Base-by-base conservation (phyloP, 2,888 invertebrate species). In the Cotesia congregata region DNA sequence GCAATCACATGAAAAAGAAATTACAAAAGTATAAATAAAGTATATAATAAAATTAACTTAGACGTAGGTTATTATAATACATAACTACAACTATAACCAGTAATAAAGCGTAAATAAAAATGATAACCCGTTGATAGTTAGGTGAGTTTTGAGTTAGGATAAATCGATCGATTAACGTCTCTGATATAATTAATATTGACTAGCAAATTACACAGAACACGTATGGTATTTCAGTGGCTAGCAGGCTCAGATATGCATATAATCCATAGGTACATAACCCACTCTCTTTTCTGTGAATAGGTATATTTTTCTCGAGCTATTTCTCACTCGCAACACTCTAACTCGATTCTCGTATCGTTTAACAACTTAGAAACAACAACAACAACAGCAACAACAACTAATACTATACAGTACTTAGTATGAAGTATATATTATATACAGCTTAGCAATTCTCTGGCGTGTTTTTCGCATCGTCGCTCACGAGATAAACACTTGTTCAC, bases 121-220 rank as follows among this genome's bases (percentile, higher is more conserved):
- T 50, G 7, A 12, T 50, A 50, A 50, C 7, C 50, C 50, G 50
- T 50, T 50, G 50, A 50, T 50, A 50, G 50, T 50, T 50, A 75
- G 60, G 50, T 12, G 50, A 50, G 50, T 50, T 50, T 50, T 12
- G 50, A 50, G 50, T 50, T 75, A 69, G 80, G 80, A 82, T 83
- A 83, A 84, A 84, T 83, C 81, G 81, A 77, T 81, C 82, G 82
- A 83, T 84, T 82, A 82, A 82, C 79, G 78, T 74, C 74, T 75
- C 77, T 82, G 82, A 80, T 80, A 80, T 83, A 84, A 85, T 85
- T 85, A 84, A 83, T 84, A 83, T 78, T 78, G 81, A 84, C 81
- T 77, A 79, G 78, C 77, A 79, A 81, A 81, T 83, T 80, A 81
- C 77, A 79, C 76, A 61, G 75, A 69, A 67, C 65, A 73, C 50